Evolutionary conservation across 2,888 invertebrate genomes (phyloP), one percentile per base, ranked within the genome.

Genomic region (Zelleria hepariella): DNA sequence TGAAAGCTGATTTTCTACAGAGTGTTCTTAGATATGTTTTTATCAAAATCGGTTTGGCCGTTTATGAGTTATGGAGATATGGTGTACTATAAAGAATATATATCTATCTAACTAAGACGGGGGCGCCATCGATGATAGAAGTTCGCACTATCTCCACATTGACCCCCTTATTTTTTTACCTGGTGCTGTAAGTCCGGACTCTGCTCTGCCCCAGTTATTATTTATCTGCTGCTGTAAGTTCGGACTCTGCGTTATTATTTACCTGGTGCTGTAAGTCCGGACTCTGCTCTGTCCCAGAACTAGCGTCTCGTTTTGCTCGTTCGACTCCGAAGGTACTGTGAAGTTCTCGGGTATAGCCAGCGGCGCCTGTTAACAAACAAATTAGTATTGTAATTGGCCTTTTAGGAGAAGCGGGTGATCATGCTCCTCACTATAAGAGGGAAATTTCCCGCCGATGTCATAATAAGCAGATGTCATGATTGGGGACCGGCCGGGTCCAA

Each of bases 321-420:
- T 59, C 2, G 69, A 65, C 2, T 71, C 70, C 1, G 66, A 59
- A 0, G 66, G 62, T 0, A 68, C 78, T 0, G 82, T 65, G 63
- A 81, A 80, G 68, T 82, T 81, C 60, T 87, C 86, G 0, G 85
- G 85, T 0, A 85, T 82, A 0, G 86, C 86, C 0, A 86, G 65
- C 0, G 86, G 86, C 0, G 86, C 86, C 84, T 86, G 72, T 0
- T 0, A 57, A 62, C 20, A 27, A 26, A 18, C n/a, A 54, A 1
- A 23, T 5, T 1, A n/a, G n/a, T n/a, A n/a, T n/a, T n/a, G 21
- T 21, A 23, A 53, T n/a, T n/a, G n/a, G n/a, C n/a, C n/a, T n/a
- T n/a, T n/a, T n/a, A n/a, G n/a, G n/a, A n/a, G n/a, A n/a, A n/a
- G n/a, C n/a, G n/a, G n/a, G n/a, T n/a, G n/a, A n/a, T n/a, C n/a